Evolutionary conservation across 2,113 vertebrate genomes (phyloP).

Genomic region (Ramphastos sulfuratus): DNA sequence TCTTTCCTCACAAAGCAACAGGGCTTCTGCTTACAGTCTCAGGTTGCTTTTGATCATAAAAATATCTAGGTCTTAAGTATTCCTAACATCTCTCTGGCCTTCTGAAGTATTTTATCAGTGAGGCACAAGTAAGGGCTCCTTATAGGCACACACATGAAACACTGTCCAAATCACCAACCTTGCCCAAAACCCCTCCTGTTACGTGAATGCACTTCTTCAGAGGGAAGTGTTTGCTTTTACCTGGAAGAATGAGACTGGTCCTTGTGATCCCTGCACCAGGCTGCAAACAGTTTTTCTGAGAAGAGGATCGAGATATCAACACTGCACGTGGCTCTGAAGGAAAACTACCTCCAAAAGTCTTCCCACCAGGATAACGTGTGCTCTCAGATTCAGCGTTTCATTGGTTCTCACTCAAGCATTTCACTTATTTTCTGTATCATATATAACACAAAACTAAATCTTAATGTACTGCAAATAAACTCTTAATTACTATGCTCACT

Average conservation of each 20-base stretch:
- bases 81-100: background rate
- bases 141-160: background rate
- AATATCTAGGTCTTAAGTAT: background rate
- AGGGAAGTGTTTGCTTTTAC: background rate
- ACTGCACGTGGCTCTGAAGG: background rate
- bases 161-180: background rate
- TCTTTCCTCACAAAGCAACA: background rate
- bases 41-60: background rate
- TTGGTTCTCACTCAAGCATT: background rate
- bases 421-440: background rate
- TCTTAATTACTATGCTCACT: background rate
- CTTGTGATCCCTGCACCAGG: background rate
- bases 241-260: background rate
- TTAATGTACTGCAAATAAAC: background rate
- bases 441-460: background rate
- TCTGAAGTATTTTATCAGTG: background rate
- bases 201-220: background rate
- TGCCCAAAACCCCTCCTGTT: background rate
- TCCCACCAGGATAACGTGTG: rapidly evolving
- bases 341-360: background rate
- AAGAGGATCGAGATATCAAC: background rate
- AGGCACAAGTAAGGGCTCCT: background rate
- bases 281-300: background rate
- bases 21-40: background rate
- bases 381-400: background rate